Evolutionary conservation across 2,113 vertebrate genomes (phyloP), one percentile per base, ranked within the genome.

Genomic region (Onychostruthus taczanowskii): DNA sequence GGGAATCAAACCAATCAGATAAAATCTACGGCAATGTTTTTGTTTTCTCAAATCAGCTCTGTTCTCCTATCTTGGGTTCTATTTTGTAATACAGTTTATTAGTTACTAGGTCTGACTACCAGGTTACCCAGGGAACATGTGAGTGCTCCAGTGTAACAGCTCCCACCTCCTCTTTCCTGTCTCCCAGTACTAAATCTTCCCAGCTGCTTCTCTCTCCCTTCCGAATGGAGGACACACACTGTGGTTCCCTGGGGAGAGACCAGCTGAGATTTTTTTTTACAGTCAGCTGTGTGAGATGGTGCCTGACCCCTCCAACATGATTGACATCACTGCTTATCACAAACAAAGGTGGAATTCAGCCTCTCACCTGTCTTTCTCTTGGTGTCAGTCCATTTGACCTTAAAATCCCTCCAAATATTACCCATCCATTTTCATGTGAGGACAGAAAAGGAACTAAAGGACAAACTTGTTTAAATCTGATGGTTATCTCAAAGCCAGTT

Each of bases 161-260:
- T 61, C 37, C 49, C 47, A 83, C 90, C 63, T 87, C 30, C 35
- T 21, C 50, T 24, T 88, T 90, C 74, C 79, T 69, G n/a, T 66
- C 50, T 90, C 85, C 39, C 63, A 33, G 62, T 11, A 73, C 53
- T 67, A 83, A 76, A 88, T 58, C 67, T 74, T 91, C 59, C 59
- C 41, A 28, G 43, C 7, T 0, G 0, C 13, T 15, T 30, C 13
- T 4, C 49, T 85, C 1, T 0, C 13, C 41, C 20, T 76, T 84
- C 33, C 2, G 6, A 80, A 49, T 11, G 0, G 0, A 93, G 56
- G 74, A 77, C 30, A 80, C 23, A 37, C 1, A 2, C 22, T 84
- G 55, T 35, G 16, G 14, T 55, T 93, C 46, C 70, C 68, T 39
- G 47, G 21, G 21, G 52, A 89, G 49, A 79, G 23, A 66, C 16